Evolutionary conservation across 2,113 vertebrate species (phyloP), one percentile per base, ranked within the genome.

Genomic region (Aythya baeri): DNA sequence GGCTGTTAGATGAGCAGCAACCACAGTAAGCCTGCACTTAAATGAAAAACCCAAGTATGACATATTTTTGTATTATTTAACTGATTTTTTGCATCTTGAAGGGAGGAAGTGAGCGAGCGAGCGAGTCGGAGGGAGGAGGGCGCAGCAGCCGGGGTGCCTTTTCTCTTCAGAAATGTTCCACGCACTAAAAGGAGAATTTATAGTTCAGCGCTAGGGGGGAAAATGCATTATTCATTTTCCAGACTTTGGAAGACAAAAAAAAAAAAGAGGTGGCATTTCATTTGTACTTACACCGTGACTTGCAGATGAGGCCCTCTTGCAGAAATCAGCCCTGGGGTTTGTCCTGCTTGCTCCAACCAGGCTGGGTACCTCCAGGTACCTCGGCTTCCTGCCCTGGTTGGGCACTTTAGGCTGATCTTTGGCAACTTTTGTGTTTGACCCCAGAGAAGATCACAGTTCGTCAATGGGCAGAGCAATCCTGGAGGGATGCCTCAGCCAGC

Each of bases 221-320:
- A 55, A 73, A 89, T 82, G 66, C 82, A 67, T 92, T 46, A 92
- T 89, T 89, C 81, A 78, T 94, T 52, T 77, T 54, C 20, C 54
- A 68, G 81, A 22, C 17, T 82, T 62, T 5, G 23, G 65, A 85
- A 81, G 58, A 20, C 31, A 9, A 43, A 46, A 67, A 55, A 76
- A 38, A 5, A 3, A 14, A 13, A 10, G 15, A 15, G 29, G 5
- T 3, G 11, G 17, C 8, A 16, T 84, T 88, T 79, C 21, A 8
- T 32, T 80, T 38, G 18, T 52, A 4, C 3, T 38, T 8, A 27
- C 27, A 12, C 22, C 11, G 57, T n/a, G 63, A 81, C 38, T n/a
- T 70, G 5, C 1, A 31, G 68, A 6, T 0, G 1, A 31, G 17
- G 3, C 32, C 61, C 46, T 49, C 46, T 49, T 49, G 46, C 46